Evolutionary conservation across 2,888 invertebrate genomes (phyloP).

Genomic region (Rhynchonema sp.): DNA sequence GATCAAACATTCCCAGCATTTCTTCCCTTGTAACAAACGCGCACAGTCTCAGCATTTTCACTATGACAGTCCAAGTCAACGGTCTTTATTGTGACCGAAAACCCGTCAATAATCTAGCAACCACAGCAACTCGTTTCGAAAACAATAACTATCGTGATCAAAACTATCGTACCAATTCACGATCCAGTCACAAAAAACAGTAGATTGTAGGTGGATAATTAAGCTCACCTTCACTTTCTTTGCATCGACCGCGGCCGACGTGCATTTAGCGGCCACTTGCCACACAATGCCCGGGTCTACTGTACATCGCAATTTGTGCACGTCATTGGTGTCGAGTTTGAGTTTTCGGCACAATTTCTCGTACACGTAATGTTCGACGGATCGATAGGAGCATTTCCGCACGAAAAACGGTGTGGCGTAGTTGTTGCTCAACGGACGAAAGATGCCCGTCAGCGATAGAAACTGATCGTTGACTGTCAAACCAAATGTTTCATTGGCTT

Average conservation of each 20-base stretch:
- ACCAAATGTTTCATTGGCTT: too few species aligned
- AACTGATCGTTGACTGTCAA: neutral
- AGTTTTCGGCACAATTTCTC: neutral
- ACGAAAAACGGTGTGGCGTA: constrained; percentile 3
- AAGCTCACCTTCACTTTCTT: too few species aligned
- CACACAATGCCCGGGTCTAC: constrained; percentile 18
- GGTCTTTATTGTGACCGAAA: too few species aligned
- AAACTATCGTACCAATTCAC: neutral
- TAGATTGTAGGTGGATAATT: neutral
- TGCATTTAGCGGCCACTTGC: constrained; percentile 11
- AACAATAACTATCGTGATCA: too few species aligned
- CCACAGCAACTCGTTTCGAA: too few species aligned
- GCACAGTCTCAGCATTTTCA: too few species aligned
- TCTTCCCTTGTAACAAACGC: too few species aligned
- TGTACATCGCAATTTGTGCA: constrained; percentile 7
- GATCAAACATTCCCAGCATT: too few species aligned
- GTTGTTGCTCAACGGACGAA: constrained; percentile 2
- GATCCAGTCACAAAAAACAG: neutral
- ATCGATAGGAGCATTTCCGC: neutral
- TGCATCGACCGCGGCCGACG: neutral
- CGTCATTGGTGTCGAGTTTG: too few species aligned
- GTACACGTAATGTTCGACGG: constrained; percentile 7
- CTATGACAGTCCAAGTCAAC: too few species aligned
- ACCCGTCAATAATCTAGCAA: too few species aligned
- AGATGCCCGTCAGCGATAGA: neutral